Evolutionary conservation across 1,140 invertebrate genomes (phyloP), one percentile per base, ranked within the genome.

Genomic region (Cyclargus thomasi): DNA sequence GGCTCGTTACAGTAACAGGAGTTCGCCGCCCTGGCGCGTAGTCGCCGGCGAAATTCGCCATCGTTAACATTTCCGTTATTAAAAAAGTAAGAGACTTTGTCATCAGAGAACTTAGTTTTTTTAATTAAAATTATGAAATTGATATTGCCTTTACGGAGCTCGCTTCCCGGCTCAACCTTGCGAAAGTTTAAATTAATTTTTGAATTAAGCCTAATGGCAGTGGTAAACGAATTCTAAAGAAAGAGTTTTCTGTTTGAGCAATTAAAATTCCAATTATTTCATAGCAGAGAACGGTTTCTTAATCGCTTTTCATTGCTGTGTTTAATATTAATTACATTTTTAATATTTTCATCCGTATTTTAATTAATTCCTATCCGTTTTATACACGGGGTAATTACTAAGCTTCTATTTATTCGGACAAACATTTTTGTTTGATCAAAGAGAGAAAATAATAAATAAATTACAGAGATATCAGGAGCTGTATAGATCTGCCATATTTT

Each of bases 41-140:
- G 10, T 16, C 73, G 68, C 67, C 20, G 55, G 65, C 72, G 74
- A 77, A 81, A 80, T 74, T 76, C 68, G 67, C 70, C 72, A 75
- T 81, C 81, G 77, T 83, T 85, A 89, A 90, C 85, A 88, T 90
- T 90, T 86, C 81, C 86, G 85, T 91, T 91, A 90, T 91, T 91
- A 90, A 91, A 91, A 91, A 91, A 91, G 87, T 90, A 90, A 81
- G 82, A 78, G 80, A 86, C 85, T 89, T 87, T 88, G 85, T 90
- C 88, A 85, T 86, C 84, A 85, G 79, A 81, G 81, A 86, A 88
- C 83, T 85, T 88, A 85, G 88, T 88, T 90, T 91, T 91, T 91
- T 91, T 90, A 91, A 90, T 91, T 91, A 91, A 91, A 91, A 91
- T 91, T 90, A 91, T 91, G 86, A 91, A 90, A 91, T 91, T 91